phyloP scores from a whole-genome alignment of 2,797 vertebrate genomes.

The Acestrorhynchus altus region DNA sequence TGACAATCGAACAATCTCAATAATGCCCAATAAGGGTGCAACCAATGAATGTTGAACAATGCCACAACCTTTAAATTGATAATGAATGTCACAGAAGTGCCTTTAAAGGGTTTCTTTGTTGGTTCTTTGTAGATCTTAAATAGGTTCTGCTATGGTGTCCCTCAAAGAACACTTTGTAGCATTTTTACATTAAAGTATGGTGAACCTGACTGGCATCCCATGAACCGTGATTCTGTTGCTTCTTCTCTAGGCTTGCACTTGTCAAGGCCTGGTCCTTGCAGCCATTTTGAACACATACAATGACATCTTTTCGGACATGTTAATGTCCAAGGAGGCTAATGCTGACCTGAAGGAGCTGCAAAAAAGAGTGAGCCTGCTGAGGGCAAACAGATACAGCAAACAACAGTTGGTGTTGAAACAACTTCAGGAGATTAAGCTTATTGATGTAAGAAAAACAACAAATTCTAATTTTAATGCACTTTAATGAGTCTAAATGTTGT shows the following conservation, averaged over 20 bases:
- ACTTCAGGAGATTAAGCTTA: slow-evolving; percentile 16
- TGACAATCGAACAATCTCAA: background rate
- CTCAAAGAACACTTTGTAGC: too few relatives aligned
- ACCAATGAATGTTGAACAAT: too few relatives aligned
- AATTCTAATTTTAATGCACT: background rate
- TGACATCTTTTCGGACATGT: slow-evolving; percentile 49
- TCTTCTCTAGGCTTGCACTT: slow-evolving; percentile 46
- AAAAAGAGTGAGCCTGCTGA: background rate
- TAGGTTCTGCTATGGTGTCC: too few relatives aligned
- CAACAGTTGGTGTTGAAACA: slow-evolving; percentile 20
- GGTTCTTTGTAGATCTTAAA: too few relatives aligned
- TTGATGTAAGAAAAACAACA: slow-evolving; percentile 44
- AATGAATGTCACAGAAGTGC: too few relatives aligned
- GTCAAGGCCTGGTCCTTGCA: slow-evolving; percentile 44
- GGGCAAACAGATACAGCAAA: background rate
- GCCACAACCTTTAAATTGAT: too few relatives aligned
- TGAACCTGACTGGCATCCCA: background rate
- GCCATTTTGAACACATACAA: slow-evolving; percentile 50
- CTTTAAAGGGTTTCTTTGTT: too few relatives aligned
- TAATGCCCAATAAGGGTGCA: too few relatives aligned
- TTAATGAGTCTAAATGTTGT: background rate
- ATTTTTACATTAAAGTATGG: background rate
- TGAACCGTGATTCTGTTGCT: background rate
- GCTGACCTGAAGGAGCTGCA: background rate
- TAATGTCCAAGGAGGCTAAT: background rate